Base-by-base conservation (phyloP, 1,140 invertebrate genomes). In the Oryctes rhinoceros region DNA sequence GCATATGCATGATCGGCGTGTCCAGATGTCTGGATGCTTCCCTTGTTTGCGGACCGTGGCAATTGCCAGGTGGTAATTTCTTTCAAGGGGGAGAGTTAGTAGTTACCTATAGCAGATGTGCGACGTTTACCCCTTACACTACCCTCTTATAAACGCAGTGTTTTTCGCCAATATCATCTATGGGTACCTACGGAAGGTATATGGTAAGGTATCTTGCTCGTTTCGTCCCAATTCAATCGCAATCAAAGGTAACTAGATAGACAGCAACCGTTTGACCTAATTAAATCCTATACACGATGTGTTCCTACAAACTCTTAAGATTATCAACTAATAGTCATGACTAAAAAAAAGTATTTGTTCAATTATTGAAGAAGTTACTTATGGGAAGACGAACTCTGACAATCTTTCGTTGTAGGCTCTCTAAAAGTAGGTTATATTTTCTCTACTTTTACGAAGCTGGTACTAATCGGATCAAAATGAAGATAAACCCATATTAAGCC, bases 41-140 rank as follows among this genome's bases (percentile, higher is more conserved):
- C 85, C 84, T 85, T 86, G 85, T 86, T 86, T 86, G 84, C 84
- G 76, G 83, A 86, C 84, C 85, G 84, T 85, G 85, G 85, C 81
- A 83, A 84, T 81, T 81, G 82, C 85, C 85, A 86, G 85, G 85
- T 86, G 85, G 85, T 84, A 83, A 83, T 81, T 84, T 86, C 85
- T 86, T 85, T 85, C 77, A 82, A 83, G 82, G 82, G 84, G 82
- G 84, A 81, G 83, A 83, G 81, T 83, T 81, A 83, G 65, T 71
- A 59, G 53, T 59, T 71, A 71, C 65, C 65, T 71, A 71, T 80
- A 83, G 85, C 84, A 85, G 85, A 85, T 85, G 84, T 85, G 81
- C 80, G 76, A 74, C 78, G 20, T 65, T 44, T 71, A 47, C 84
- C 84, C 84, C 82, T 85, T 85, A 84, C 81, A 15, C 35, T 71